These are phyloP conservation scores for Trachelus stipa DNA, from an alignment of 2,888 invertebrate species.

Conservation along the genomic window DNA sequence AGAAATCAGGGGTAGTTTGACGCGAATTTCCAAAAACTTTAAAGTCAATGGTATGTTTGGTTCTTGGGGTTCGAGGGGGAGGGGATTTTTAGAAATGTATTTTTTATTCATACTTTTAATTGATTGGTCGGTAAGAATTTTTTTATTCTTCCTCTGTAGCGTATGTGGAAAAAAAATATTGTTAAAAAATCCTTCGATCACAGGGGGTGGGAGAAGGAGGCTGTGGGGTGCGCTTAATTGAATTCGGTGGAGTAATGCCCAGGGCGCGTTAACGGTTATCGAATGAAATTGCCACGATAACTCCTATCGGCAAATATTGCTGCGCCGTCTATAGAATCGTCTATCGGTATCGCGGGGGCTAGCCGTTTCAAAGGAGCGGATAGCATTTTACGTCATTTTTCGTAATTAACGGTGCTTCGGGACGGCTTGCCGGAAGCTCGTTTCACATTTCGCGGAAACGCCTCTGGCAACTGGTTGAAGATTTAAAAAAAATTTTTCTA, in stretches of 20 bases:
- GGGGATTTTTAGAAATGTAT: neutral
- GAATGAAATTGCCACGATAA: constrained; percentile 37
- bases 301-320: constrained; percentile 23
- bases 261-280: constrained; percentile 13
- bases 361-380: neutral
- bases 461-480: neutral
- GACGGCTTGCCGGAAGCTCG: neutral
- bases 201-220: neutral
- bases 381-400: neutral
- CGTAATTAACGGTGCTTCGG: neutral
- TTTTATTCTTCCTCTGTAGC: neutral
- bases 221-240: neutral
- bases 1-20: neutral
- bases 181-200: neutral
- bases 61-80: neutral
- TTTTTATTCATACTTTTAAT: neutral
- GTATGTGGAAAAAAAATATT: neutral
- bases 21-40: neutral
- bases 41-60: neutral
- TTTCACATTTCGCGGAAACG: neutral
- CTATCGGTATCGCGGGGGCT: neutral
- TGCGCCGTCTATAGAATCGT: neutral
- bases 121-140: neutral
- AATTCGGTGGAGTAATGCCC: neutral
- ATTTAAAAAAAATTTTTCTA: too few relatives aligned